These are phyloP conservation scores for Pammene aurita DNA, from an alignment of 2,888 invertebrate species.

Conservation along the genomic window DNA sequence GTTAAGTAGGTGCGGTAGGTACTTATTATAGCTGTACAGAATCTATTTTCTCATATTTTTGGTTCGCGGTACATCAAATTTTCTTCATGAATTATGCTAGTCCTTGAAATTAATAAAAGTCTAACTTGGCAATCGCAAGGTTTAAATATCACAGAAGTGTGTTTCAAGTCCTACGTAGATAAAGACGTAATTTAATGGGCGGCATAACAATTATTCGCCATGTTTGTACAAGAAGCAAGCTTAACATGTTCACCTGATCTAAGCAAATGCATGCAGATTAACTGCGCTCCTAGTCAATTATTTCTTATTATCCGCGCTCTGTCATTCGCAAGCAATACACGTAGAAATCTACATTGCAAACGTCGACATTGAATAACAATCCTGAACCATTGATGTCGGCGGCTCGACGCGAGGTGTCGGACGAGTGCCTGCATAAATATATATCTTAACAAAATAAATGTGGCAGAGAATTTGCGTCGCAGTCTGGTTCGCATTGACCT, in stretches of 20 bases:
- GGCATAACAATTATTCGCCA: background rate
- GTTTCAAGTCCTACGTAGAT: too few relatives aligned
- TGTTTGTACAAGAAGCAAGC: background rate
- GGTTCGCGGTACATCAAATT: too few relatives aligned
- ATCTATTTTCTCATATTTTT: too few relatives aligned
- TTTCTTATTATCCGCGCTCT: conserved; percentile 9
- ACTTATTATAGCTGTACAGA: too few relatives aligned
- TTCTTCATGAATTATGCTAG: too few relatives aligned
- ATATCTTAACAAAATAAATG: conserved; percentile 15
- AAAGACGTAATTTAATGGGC: too few relatives aligned
- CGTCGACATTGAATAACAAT: conserved; percentile 29
- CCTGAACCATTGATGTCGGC: conserved; percentile 13
- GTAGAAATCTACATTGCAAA: conserved; percentile 32
- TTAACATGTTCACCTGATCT: background rate
- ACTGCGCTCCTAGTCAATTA: conserved; percentile 9
- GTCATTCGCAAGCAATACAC: conserved; percentile 11
- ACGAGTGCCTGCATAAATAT: background rate
- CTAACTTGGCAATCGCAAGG: too few relatives aligned
- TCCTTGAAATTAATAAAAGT: too few relatives aligned
- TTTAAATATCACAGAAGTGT: too few relatives aligned
- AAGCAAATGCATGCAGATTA: conserved; percentile 9
- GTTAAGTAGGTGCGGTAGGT: too few relatives aligned
- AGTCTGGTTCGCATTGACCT: conserved; percentile 9
- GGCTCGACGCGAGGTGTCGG: conserved; percentile 7
- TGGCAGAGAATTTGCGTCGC: conserved; percentile 17